These are phyloP conservation scores for Thelaira solivaga DNA, from an alignment of 2,888 invertebrate genomes.

Conservation along the genomic window DNA sequence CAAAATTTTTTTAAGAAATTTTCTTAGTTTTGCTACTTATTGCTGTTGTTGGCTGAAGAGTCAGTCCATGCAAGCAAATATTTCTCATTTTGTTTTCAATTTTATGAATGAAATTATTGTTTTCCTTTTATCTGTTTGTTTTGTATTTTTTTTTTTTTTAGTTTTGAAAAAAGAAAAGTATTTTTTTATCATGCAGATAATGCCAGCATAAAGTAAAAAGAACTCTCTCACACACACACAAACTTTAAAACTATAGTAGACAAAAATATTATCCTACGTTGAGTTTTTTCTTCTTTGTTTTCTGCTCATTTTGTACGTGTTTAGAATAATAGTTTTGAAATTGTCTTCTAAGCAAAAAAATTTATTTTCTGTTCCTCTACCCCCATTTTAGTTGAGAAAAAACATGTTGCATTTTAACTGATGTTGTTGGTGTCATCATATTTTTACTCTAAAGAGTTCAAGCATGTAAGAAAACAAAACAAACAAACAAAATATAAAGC, in stretches of 20 bases:
- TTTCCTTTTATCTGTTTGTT: conserved; percentile 29
- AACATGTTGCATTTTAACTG: not conserved
- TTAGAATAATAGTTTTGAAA: conserved; percentile 59
- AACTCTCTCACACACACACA: not conserved
- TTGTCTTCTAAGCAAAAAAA: too few species aligned
- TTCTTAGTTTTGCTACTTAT: not conserved
- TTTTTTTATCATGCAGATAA: conserved; percentile 18
- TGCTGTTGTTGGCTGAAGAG: conserved; percentile 14
- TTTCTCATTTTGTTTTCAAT: conserved; percentile 23
- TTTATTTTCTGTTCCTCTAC: conserved; percentile 3
- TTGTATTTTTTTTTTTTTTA: conserved; percentile 5
- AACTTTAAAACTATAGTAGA: not conserved
- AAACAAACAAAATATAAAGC: not conserved
- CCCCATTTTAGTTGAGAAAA: not conserved
- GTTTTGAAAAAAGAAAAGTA: not conserved
- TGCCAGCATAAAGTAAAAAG: not conserved
- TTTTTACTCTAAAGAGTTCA: conserved; percentile 39
- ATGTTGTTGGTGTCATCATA: conserved; percentile 49
- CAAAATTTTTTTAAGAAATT: not conserved
- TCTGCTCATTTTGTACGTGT: conserved; percentile 53
- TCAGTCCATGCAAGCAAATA: not conserved
- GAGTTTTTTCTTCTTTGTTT: conserved; percentile 10
- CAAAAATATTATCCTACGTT: conserved; percentile 42
- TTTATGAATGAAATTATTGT: conserved; percentile 25
- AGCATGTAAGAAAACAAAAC: conserved; percentile 16